These are phyloP conservation scores for Drosophila seguyi DNA, from an alignment of 1,140 invertebrate species.

Conservation along the genomic window DNA sequence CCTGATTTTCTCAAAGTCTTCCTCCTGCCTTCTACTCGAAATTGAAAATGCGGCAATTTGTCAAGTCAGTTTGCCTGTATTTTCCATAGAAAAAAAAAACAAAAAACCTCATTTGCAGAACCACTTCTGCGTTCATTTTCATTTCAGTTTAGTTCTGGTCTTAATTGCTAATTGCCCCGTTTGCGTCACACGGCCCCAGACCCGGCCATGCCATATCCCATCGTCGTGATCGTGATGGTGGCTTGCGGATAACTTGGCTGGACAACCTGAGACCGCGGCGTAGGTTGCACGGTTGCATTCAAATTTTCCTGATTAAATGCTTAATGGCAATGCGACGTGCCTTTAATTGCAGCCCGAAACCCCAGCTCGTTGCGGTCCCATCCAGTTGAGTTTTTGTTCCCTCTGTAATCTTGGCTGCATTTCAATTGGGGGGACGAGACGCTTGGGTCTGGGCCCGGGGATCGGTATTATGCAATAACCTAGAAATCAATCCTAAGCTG, in stretches of 20 bases:
- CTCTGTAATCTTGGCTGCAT: conserved; percentile 53
- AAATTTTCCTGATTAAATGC: conserved; percentile 78
- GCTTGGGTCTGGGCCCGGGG: not conserved
- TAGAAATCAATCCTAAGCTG: conserved; percentile 36
- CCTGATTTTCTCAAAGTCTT: not conserved
- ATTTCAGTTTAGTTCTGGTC: conserved; percentile 32
- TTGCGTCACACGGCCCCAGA: conserved; percentile 62
- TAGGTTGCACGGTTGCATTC: conserved; percentile 64
- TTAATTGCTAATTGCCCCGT: conserved; percentile 81
- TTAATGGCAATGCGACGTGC: conserved; percentile 80
- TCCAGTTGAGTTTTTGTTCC: conserved; percentile 3
- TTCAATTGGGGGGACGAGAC: conserved; percentile 49
- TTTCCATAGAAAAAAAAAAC: not conserved
- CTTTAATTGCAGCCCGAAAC: conserved; percentile 65
- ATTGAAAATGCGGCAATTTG: conserved; percentile 21
- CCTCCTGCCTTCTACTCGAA: not conserved
- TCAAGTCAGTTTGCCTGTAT: conserved; percentile 1
- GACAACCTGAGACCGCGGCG: conserved; percentile 22
- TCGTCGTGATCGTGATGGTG: conserved; percentile 8
- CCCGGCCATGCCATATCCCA: conserved; percentile 2
- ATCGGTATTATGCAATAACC: conserved; percentile 48
- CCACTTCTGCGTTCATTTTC: conserved; percentile 18
- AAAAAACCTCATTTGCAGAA: conserved; percentile 20
- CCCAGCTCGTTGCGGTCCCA: conserved; percentile 14
- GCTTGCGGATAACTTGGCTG: conserved; percentile 5